Percentiles rank a stretch among this genome's conserved stretches.
These are phyloP conservation scores for Triplophysa rosa DNA, from an alignment of 2,113 vertebrate genomes.

Conservation along the genomic window DNA sequence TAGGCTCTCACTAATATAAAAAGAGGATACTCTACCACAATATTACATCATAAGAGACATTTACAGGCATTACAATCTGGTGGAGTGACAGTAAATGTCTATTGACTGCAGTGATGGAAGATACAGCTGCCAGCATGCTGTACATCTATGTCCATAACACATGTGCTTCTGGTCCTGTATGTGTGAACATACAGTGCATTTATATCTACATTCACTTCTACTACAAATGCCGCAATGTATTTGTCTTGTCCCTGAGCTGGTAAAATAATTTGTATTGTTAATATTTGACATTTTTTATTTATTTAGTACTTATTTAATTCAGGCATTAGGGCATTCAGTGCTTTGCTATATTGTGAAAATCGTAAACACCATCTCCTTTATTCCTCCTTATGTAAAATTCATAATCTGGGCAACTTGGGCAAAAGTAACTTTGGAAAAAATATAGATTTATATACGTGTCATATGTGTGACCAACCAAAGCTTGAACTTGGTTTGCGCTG, in stretches of 20 bases:
- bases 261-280: too few relatives aligned
- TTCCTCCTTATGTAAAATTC: too few relatives aligned
- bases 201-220: not conserved
- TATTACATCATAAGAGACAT: not conserved
- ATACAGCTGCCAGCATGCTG: not conserved
- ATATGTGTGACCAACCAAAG: conserved; percentile 1
- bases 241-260: not conserved
- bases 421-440: too few relatives aligned
- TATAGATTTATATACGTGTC: not conserved
- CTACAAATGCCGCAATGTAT: too few relatives aligned
- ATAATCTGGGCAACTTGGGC: too few relatives aligned
- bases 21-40: not conserved
- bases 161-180: not conserved
- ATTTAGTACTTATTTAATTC: too few relatives aligned
- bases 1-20: not conserved
- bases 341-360: too few relatives aligned
- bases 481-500: not conserved
- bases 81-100: not conserved
- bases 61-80: not conserved
- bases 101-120: not conserved
- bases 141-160: conserved; percentile 5
- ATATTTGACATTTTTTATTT: too few relatives aligned
- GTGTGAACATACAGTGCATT: not conserved
- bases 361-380: too few relatives aligned
- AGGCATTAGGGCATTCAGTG: too few relatives aligned